A percentile compares a stretch with the other conserved stretches of the same genome.
Evolutionary conservation across 2,888 invertebrate species (phyloP).

Genomic region (Diaphora mendica): DNA sequence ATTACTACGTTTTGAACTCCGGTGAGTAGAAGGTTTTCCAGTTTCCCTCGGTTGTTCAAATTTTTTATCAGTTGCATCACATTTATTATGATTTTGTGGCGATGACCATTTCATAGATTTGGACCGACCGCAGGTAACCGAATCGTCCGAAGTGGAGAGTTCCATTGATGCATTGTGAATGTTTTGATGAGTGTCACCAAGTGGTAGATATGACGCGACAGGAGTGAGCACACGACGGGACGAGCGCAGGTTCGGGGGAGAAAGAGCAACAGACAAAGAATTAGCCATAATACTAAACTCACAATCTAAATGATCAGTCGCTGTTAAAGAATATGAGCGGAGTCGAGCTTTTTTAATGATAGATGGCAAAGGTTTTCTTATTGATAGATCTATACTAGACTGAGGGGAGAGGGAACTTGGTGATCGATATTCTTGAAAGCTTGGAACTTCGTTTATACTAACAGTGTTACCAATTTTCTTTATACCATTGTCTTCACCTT

Average conservation of each 20-base stretch:
- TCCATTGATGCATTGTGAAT: conserved; percentile 59
- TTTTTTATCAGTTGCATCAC: conserved; percentile 54
- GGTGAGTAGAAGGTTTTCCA: conserved; percentile 63
- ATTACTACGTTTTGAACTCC: conserved; percentile 83
- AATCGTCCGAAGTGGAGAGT: conserved; percentile 43
- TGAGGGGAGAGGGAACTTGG: conserved; percentile 69
- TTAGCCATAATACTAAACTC: conserved; percentile 86
- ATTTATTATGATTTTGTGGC: conserved; percentile 32
- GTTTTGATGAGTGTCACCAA: conserved; percentile 68
- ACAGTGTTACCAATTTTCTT: conserved; percentile 74
- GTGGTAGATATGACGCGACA: conserved; percentile 73
- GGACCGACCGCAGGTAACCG: conserved; percentile 36
- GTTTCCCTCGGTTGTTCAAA: conserved; percentile 54
- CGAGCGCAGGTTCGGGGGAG: conserved; percentile 85
- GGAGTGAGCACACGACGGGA: conserved; percentile 80
- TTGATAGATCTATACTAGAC: conserved; percentile 66
- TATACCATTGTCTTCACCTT: conserved; percentile 42
- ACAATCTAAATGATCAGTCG: conserved; percentile 72
- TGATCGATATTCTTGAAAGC: conserved; percentile 82
- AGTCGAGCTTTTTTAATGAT: conserved; percentile 74
- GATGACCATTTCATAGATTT: conserved; percentile 40
- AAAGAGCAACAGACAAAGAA: conserved; percentile 86
- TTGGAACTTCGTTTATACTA: conserved; percentile 83
- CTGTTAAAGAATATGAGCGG: conserved; percentile 73
- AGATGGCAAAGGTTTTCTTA: conserved; percentile 69